These are phyloP conservation scores for Mastomys coucha DNA, from an alignment of 2,113 vertebrate genomes.

Conservation along the genomic window DNA sequence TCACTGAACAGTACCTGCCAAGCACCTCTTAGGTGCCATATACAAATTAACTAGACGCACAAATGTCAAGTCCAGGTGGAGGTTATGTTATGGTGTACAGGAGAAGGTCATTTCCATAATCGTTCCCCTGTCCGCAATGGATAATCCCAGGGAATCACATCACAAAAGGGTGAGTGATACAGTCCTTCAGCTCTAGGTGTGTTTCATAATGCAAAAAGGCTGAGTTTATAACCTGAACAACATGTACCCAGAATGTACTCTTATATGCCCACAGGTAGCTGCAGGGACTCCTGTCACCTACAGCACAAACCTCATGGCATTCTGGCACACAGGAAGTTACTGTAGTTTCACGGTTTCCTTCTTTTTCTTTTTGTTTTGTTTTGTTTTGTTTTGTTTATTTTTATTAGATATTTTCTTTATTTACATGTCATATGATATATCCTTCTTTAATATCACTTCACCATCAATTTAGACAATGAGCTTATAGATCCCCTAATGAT, in stretches of 20 bases:
- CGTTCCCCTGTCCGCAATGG: neutral
- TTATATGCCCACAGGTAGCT: neutral
- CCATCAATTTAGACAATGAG: neutral
- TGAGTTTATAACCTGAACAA: neutral
- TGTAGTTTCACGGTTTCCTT: constrained; percentile 15
- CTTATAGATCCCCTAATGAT: neutral
- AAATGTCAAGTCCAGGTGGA: constrained; percentile 1
- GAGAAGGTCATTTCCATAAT: neutral
- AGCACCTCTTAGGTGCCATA: neutral
- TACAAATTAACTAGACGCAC: constrained; percentile 55
- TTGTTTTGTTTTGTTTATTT: too few relatives aligned
- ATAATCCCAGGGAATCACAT: neutral
- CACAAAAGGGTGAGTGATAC: neutral
- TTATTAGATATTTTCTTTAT: too few relatives aligned
- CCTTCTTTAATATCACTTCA: neutral
- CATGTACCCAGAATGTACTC: constrained; percentile 28
- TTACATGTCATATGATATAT: too few relatives aligned
- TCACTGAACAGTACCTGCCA: constrained; percentile 41
- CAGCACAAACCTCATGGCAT: neutral
- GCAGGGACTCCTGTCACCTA: neutral
- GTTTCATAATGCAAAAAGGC: constrained; percentile 47
- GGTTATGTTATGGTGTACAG: neutral
- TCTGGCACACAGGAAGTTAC: neutral
- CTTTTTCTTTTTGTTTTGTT: too few relatives aligned
- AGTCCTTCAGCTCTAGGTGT: neutral